Conservation (phyloP, 1,140 invertebrate species). For the Hypsibius dujardini region DNA sequence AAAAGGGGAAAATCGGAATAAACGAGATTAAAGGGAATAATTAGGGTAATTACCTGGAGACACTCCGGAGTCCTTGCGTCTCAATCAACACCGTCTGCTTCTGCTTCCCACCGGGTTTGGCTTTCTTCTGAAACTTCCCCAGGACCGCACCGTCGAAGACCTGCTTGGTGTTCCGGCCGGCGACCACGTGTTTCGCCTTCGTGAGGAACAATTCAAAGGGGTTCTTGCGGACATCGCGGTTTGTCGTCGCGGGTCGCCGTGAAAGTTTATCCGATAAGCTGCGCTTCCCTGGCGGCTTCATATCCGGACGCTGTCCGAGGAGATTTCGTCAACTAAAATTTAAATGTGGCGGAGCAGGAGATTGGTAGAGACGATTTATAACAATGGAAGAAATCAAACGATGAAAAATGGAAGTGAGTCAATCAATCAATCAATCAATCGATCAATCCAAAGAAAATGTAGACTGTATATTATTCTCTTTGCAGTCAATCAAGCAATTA, state of each 20-base stretch:
- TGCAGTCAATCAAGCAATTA: no score
- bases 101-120: not conserved
- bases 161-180: not conserved
- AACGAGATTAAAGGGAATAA: no score
- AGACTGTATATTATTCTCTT: no score
- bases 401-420: no score
- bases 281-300: not conserved
- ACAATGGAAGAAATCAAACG: no score
- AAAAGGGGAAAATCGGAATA: no score
- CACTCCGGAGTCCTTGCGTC: constrained; percentile 12
- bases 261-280: not conserved
- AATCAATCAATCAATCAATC: no score
- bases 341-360: no score
- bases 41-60: not conserved
- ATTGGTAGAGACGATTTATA: no score
- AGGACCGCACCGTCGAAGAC: not conserved
- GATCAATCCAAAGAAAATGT: no score
- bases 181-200: not conserved
- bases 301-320: not conserved
- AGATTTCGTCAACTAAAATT: no score
- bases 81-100: not conserved
- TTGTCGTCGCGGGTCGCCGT: not conserved
- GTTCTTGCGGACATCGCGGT: not conserved
- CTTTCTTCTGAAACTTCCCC: not conserved
- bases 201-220: constrained; percentile 11